Conservation (phyloP, 2,888 invertebrate species). For the Microdon myrmicae region DNA sequence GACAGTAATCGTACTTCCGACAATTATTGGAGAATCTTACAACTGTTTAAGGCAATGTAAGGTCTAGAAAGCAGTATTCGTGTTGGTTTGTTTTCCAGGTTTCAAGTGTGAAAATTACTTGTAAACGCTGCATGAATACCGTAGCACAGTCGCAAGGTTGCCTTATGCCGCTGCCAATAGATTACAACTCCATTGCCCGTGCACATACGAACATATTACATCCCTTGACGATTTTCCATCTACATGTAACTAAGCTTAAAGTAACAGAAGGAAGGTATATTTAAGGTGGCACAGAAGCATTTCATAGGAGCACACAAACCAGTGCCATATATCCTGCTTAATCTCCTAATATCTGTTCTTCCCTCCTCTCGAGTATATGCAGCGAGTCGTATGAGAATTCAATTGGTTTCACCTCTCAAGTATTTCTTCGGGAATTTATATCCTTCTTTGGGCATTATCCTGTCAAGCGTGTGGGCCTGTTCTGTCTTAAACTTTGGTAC, state of each 20-base stretch:
- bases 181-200: too few species aligned
- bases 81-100: constrained; percentile 16
- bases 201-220: too few species aligned
- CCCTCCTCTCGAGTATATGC: too few species aligned
- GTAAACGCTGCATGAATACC: constrained; percentile 44
- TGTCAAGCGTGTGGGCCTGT: constrained; percentile 2
- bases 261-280: too few species aligned
- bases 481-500: constrained; percentile 15
- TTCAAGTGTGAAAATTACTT: constrained; percentile 43
- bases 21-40: constrained; percentile 40
- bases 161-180: constrained; percentile 46
- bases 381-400: too few species aligned
- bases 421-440: constrained; percentile 39
- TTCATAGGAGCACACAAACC: too few species aligned
- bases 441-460: constrained; percentile 20
- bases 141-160: constrained; percentile 33
- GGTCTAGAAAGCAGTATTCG: constrained; percentile 42
- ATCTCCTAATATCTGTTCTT: too few species aligned
- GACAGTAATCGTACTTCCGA: constrained; percentile 46
- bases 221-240: too few species aligned
- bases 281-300: too few species aligned
- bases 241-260: too few species aligned
- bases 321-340: too few species aligned
- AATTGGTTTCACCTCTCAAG: constrained; percentile 44
- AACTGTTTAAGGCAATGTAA: constrained; percentile 50